Evolutionary conservation across 2,113 vertebrate species (phyloP).

Genomic region (Narcine bancroftii): DNA sequence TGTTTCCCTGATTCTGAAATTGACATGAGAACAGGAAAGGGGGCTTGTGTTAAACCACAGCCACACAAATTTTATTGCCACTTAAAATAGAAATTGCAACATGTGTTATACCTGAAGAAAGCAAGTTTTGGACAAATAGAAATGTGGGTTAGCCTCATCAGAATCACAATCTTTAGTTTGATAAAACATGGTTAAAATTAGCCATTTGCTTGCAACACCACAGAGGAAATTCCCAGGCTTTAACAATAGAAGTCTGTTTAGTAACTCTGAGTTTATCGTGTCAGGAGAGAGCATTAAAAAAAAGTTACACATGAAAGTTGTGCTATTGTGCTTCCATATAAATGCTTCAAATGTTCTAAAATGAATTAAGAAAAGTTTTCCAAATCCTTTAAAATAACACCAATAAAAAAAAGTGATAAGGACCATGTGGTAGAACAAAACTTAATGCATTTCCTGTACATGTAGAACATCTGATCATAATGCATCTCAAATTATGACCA

Average conservation of each 20-base stretch:
- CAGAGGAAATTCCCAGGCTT: background rate
- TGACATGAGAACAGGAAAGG: background rate
- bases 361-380: background rate
- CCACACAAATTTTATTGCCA: background rate
- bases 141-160: background rate
- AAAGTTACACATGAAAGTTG: background rate
- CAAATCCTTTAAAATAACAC: conserved; percentile 21
- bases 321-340: background rate
- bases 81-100: background rate
- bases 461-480: no score
- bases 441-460: no score
- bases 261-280: background rate
- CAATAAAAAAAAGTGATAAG: background rate
- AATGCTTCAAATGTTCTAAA: background rate
- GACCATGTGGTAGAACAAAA: background rate
- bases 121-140: background rate
- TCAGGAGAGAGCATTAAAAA: background rate
- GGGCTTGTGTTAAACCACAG: background rate
- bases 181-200: background rate
- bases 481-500: no score
- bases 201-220: background rate
- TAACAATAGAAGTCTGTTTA: background rate
- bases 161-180: background rate
- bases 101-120: background rate
- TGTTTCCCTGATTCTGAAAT: background rate